Evolutionary conservation across 2,888 invertebrate genomes (phyloP).

Genomic region (Disparrhopalites patrizii): DNA sequence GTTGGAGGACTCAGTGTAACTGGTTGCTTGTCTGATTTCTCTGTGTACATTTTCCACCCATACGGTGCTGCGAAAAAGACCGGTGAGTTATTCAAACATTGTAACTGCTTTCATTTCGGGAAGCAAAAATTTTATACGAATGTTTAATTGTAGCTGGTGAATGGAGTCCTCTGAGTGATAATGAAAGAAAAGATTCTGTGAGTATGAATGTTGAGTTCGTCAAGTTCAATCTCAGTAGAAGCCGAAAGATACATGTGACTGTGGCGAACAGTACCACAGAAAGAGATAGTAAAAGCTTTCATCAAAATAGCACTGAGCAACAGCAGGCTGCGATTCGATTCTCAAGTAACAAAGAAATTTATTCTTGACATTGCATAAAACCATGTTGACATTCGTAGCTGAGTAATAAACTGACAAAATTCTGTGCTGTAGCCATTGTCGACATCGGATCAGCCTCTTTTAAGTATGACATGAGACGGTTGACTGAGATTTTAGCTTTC

Average conservation of each 20-base stretch:
- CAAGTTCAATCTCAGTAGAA: constrained; percentile 88
- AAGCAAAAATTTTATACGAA: background rate
- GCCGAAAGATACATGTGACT: constrained; percentile 61
- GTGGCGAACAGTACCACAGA: constrained; percentile 23
- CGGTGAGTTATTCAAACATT: constrained; percentile 51
- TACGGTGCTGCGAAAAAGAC: constrained; percentile 88
- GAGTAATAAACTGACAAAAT: constrained; percentile 12
- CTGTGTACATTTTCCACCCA: constrained; percentile 96
- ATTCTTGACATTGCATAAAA: background rate
- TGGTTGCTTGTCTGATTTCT: constrained; percentile 93
- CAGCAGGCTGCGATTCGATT: constrained; percentile 80
- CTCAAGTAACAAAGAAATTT: constrained; percentile 64
- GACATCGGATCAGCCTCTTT: constrained; percentile 95
- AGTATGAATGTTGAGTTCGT: constrained; percentile 96
- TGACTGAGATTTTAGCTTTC: constrained; percentile 95
- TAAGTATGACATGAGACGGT: constrained; percentile 95
- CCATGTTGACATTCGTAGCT: background rate
- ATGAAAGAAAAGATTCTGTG: constrained; percentile 89
- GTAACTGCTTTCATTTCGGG: background rate
- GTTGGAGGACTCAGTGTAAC: constrained; percentile 89
- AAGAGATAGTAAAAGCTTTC: constrained; percentile 28
- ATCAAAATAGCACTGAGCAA: constrained; percentile 33
- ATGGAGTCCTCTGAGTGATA: constrained; percentile 80
- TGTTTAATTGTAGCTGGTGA: constrained; percentile 63
- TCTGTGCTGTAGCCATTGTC: constrained; percentile 66